Conservation (phyloP, 2,797 vertebrate genomes). For the Dendrocincla tyrannina region DNA sequence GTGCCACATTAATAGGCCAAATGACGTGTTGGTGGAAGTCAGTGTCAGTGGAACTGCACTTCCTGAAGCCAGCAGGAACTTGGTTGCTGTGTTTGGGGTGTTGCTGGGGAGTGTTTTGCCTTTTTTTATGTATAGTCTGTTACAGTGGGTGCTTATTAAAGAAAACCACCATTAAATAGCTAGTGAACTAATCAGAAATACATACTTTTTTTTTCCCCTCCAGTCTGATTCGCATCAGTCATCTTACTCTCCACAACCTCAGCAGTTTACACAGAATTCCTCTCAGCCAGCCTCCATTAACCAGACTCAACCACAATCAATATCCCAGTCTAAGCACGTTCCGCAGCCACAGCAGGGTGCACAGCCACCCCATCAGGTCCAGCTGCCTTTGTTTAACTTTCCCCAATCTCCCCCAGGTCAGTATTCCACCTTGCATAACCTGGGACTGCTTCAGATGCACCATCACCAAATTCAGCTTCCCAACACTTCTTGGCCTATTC, state of each 20-base stretch:
- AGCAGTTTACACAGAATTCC: constrained; percentile 84
- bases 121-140: not conserved
- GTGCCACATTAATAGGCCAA: not conserved
- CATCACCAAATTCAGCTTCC: constrained; percentile 85
- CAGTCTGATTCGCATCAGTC: constrained; percentile 93
- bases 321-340: constrained; percentile 83
- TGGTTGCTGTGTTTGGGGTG: not conserved
- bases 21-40: not conserved
- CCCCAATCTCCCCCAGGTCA: constrained; percentile 87
- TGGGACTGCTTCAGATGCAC: constrained; percentile 87
- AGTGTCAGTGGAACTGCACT: not conserved
- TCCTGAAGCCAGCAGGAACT: not conserved
- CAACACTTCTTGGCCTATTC: constrained; percentile 90
- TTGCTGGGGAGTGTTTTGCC: not conserved
- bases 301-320: constrained; percentile 80
- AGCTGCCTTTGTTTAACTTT: constrained; percentile 89
- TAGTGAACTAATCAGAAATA: constrained; percentile 67
- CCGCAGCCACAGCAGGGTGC: constrained; percentile 75
- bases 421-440: constrained; percentile 86
- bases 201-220: constrained; percentile 50
- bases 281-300: constrained; percentile 82
- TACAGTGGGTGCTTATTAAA: constrained; percentile 2
- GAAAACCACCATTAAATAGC: not conserved
- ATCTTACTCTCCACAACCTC: constrained; percentile 92
- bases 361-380: constrained; percentile 84